phyloP scores from a whole-genome alignment of 2,113 vertebrate genomes.

The Corythornis vintsioides region DNA sequence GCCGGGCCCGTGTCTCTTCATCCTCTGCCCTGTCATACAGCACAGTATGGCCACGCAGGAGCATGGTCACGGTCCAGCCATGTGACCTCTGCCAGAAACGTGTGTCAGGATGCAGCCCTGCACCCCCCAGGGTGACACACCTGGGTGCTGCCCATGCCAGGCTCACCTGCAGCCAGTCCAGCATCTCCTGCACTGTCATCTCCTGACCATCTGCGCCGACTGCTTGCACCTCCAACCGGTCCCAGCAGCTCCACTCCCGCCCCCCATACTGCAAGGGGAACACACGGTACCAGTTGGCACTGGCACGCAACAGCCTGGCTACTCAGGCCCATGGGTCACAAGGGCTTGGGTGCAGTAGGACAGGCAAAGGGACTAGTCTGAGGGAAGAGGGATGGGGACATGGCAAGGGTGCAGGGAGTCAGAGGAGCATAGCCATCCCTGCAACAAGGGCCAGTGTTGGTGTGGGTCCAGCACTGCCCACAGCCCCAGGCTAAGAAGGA shows the following conservation, averaged over 20 bases:
- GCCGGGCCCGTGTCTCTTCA: neutral
- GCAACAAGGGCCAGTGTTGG: neutral
- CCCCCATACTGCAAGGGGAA: constrained; percentile 78
- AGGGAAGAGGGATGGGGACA: neutral
- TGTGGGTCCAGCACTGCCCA: neutral
- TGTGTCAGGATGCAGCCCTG: neutral
- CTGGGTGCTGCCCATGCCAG: rapidly evolving
- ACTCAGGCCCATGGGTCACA: neutral
- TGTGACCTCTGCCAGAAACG: constrained; percentile 37
- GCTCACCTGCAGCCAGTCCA: constrained; percentile 83
- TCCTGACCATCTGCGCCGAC: constrained; percentile 68
- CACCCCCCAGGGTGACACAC: neutral
- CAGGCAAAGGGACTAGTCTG: neutral
- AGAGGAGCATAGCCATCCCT: neutral
- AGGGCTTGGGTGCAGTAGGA: neutral
- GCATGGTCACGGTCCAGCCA: constrained; percentile 13
- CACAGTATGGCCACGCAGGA: neutral
- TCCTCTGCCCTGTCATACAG: constrained; percentile 45
- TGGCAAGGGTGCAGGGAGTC: neutral
- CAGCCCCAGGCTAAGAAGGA: neutral
- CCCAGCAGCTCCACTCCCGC: constrained; percentile 82
- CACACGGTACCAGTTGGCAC: neutral
- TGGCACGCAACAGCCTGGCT: neutral
- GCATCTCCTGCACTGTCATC: constrained; percentile 82
- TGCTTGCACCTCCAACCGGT: constrained; percentile 78